Base-by-base conservation (phyloP, 2,113 vertebrate genomes). In the Fulmarus glacialis region DNA sequence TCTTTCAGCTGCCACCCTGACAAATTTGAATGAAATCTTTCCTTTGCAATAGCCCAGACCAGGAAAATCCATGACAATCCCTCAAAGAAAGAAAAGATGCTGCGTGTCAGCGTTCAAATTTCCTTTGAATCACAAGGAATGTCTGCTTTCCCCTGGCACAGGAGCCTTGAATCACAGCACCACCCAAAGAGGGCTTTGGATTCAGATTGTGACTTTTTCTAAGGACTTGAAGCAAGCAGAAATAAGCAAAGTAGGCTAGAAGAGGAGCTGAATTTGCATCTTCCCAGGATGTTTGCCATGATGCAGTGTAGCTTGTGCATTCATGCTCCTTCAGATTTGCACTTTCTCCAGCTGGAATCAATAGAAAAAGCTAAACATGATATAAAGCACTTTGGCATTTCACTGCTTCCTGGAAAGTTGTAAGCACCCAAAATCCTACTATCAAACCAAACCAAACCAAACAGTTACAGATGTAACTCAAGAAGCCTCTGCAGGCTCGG, bases 271-370 rank as follows among this genome's bases (percentile, higher is more conserved):
- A 74, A 95, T 91, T 82, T 90, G 67, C 75, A 70, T 58, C 89
- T 90, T 83, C 75, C 55, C 55, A 89, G 67, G 83, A 89, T 0
- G 0, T 53, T 7, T 91, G 68, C 87, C 56, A 67, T 9, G 42
- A 67, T 55, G 42, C 55, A 40, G 63, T 42, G 32, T 32, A 88
- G 53, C 60, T 75, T 79, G 82, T 80, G 82, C 87, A 85, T 73
- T 92, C 50, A 52, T 48, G 80, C 40, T 87, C 59, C 38, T 94
- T 89, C 80, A 78, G 89, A 93, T 70, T 80, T 89, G 75, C 9
- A 20, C 45, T 88, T 88, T 93, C 79, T 92, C 48, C 93, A 95
- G 58, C 80, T 95, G 83, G 72, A 96, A 92, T 59, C 83, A 81
- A 92, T 81, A 89, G 63, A 34, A 86, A 89, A 81, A 84, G 42